These are phyloP conservation scores for Eupithecia tripunctaria DNA, from an alignment of 2,888 invertebrate genomes.

Conservation along the genomic window DNA sequence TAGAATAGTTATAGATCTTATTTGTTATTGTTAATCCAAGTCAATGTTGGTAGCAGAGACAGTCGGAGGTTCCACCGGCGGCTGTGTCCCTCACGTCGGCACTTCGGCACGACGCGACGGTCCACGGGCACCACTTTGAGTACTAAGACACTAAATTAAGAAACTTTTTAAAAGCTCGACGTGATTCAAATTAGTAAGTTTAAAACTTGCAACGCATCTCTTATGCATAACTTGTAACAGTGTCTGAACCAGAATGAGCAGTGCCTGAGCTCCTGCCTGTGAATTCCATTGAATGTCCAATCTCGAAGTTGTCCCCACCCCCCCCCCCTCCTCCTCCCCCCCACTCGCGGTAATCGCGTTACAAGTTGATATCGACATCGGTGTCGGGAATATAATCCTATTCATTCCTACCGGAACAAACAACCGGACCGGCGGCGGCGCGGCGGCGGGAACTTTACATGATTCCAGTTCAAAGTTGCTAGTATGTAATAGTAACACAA, in stretches of 20 bases:
- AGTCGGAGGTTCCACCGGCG: neutral
- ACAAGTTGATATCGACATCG: slow-evolving; percentile 1
- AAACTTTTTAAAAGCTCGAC: no score
- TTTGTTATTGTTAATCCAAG: no score
- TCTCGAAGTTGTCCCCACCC: neutral
- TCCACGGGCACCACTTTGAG: no score
- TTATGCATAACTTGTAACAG: neutral
- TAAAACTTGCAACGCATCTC: neutral
- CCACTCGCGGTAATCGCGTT: neutral
- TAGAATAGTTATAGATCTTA: no score
- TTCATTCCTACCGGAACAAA: slow-evolving; percentile 1
- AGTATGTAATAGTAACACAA: neutral
- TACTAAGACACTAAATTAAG: no score
- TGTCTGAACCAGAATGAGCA: neutral
- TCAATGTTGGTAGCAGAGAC: neutral
- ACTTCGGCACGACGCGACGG: no score
- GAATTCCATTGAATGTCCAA: neutral
- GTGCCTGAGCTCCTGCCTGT: neutral
- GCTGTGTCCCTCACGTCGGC: no score
- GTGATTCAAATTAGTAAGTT: no score
- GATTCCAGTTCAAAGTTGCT: neutral
- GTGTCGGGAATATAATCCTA: neutral
- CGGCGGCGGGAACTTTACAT: neutral
- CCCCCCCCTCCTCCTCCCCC: neutral
- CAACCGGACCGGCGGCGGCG: neutral